Percentiles rank a stretch among this genome's conserved stretches.
Conservation (phyloP, 2,113 vertebrate species). For the Choloepus hoffmanni region DNA sequence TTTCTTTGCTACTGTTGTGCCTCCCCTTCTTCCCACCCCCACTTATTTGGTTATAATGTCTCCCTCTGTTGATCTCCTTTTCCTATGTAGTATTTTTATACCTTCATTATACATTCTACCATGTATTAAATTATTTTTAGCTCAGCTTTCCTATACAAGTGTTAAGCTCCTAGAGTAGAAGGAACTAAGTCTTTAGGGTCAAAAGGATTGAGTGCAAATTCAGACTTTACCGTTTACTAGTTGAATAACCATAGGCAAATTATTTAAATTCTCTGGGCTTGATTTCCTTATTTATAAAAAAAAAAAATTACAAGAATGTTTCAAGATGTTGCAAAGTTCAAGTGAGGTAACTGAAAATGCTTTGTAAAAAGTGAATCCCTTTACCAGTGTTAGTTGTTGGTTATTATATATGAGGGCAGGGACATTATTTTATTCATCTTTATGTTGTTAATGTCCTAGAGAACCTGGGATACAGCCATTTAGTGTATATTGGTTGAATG, state of each 20-base stretch:
- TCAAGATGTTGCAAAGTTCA: background rate
- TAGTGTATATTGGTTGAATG: background rate
- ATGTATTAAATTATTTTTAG: constrained; percentile 33
- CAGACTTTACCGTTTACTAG: background rate
- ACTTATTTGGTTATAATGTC: background rate
- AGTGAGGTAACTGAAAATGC: constrained; percentile 47
- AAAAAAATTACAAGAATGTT: background rate
- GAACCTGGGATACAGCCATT: background rate
- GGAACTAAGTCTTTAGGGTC: background rate
- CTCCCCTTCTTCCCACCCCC: background rate
- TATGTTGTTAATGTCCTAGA: background rate
- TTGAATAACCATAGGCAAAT: background rate
- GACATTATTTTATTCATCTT: background rate
- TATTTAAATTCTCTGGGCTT: constrained; percentile 39
- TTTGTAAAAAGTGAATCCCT: background rate
- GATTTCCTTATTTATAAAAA: background rate
- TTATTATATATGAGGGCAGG: background rate
- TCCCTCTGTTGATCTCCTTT: background rate
- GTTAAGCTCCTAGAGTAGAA: background rate
- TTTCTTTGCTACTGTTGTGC: background rate
- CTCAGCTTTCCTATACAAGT: background rate
- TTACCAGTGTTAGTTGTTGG: background rate
- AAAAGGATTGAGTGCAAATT: background rate
- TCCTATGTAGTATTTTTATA: background rate
- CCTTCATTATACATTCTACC: background rate